Conservation (phyloP, 2,888 invertebrate species). For the Volucella zonaria region DNA sequence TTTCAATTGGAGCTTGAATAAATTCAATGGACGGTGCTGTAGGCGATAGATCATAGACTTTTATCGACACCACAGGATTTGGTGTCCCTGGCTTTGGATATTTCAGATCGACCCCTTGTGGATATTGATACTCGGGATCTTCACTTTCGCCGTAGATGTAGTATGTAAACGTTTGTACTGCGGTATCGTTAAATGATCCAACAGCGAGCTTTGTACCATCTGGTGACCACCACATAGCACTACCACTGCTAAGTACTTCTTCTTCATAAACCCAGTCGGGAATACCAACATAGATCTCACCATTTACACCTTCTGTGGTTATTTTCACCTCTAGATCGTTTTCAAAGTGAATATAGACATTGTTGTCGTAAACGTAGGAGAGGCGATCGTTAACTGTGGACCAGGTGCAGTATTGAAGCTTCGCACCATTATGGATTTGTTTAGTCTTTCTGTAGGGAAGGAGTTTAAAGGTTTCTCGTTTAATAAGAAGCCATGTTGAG, state of each 20-base stretch:
- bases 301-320: conserved; percentile 86
- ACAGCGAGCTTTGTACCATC: conserved; percentile 87
- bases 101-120: conserved; percentile 86
- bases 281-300: conserved; percentile 90
- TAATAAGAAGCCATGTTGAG: not conserved
- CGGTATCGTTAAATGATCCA: conserved; percentile 88
- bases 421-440: conserved; percentile 82
- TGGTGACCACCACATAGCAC: conserved; percentile 92
- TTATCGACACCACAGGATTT: conserved; percentile 89
- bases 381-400: conserved; percentile 83
- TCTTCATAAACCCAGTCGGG: conserved; percentile 98
- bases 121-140: conserved; percentile 86
- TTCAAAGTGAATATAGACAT: conserved; percentile 84
- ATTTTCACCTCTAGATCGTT: conserved; percentile 82
- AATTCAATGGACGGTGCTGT: conserved; percentile 79
- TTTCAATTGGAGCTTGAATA: conserved; percentile 84
- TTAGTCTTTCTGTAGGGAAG: conserved; percentile 24
- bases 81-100: conserved; percentile 91
- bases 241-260: conserved; percentile 88
- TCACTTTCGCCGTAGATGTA: conserved; percentile 87
- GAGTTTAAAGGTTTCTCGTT: not conserved
- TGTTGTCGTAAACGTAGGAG: conserved; percentile 87
- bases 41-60: conserved; percentile 85
- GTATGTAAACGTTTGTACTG: conserved; percentile 86
- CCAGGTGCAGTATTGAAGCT: conserved; percentile 87